phyloP scores from a whole-genome alignment of 2,797 vertebrate species.

The Eupleurogrammus muticus region DNA sequence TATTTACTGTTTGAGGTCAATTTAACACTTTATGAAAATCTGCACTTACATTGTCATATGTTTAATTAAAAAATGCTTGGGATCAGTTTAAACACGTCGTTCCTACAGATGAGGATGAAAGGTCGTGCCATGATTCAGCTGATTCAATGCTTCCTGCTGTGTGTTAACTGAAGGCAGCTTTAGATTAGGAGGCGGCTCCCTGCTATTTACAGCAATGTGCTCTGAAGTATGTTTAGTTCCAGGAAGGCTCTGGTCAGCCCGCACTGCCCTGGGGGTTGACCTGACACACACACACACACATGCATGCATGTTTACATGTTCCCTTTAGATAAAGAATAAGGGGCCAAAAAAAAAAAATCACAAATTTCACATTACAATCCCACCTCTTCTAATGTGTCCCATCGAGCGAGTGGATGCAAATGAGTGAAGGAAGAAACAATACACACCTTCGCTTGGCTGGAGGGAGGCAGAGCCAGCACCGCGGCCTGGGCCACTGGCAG shows the following conservation, averaged over 20 bases:
- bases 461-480: slow-evolving; percentile 80
- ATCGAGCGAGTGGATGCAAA: not conserved
- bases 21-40: not conserved
- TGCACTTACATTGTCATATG: not conserved
- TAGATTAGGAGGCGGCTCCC: slow-evolving; percentile 43
- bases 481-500: slow-evolving; percentile 82
- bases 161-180: slow-evolving; percentile 46
- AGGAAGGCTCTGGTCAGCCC: slow-evolving; percentile 1
- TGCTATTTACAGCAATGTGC: slow-evolving; percentile 63
- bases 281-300: not conserved
- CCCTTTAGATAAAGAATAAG: not conserved
- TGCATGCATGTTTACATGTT: not conserved
- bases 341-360: no score
- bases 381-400: not conserved
- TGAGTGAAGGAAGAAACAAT: not conserved
- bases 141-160: not conserved
- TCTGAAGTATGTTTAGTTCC: slow-evolving; percentile 15
- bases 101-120: not conserved
- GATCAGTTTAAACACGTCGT: not conserved
- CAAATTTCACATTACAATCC: not conserved
- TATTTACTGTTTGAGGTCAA: not conserved
- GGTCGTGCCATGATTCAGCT: not conserved
- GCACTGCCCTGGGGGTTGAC: not conserved
- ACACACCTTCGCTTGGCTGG: slow-evolving; percentile 86
- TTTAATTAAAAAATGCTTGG: not conserved